Conservation (phyloP, 2,888 invertebrate species). For the Trissolcus brochymenae region DNA sequence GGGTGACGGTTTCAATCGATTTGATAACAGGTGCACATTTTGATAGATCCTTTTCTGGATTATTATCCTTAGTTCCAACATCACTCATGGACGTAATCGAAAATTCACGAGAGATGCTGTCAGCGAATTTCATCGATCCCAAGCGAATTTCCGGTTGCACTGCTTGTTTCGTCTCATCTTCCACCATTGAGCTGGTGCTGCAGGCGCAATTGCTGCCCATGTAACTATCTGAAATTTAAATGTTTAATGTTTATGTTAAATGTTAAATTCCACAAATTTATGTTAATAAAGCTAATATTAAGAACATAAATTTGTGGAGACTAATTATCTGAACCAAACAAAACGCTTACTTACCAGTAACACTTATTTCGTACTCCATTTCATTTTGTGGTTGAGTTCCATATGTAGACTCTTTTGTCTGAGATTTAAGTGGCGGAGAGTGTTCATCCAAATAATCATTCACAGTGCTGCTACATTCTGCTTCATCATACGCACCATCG, state of each 20-base stretch:
- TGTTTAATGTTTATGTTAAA: too few species aligned
- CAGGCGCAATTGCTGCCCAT: slow-evolving; percentile 9
- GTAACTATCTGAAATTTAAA: slow-evolving; percentile 5
- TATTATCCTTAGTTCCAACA: background rate
- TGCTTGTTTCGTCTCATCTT: slow-evolving; percentile 7
- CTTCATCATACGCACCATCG: background rate
- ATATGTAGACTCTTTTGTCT: too few species aligned
- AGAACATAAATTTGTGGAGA: too few species aligned
- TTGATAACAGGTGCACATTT: slow-evolving; percentile 9
- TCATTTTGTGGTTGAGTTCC: too few species aligned
- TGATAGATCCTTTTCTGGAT: background rate
- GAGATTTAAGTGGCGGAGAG: background rate
- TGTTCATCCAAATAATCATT: slow-evolving; percentile 13
- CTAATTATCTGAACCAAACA: too few species aligned
- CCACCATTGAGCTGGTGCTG: slow-evolving; percentile 14
- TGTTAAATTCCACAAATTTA: too few species aligned
- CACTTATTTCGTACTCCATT: too few species aligned
- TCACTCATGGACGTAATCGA: too few species aligned
- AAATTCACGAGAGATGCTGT: background rate
- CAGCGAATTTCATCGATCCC: too few species aligned
- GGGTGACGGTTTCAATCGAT: slow-evolving; percentile 10
- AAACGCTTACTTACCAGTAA: too few species aligned
- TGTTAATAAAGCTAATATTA: too few species aligned
- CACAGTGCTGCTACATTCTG: slow-evolving; percentile 25
- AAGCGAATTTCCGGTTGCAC: background rate